Evolutionary conservation across 2,113 vertebrate genomes (phyloP), one percentile per base, ranked within the genome.

Genomic region (Cavia porcellus): DNA sequence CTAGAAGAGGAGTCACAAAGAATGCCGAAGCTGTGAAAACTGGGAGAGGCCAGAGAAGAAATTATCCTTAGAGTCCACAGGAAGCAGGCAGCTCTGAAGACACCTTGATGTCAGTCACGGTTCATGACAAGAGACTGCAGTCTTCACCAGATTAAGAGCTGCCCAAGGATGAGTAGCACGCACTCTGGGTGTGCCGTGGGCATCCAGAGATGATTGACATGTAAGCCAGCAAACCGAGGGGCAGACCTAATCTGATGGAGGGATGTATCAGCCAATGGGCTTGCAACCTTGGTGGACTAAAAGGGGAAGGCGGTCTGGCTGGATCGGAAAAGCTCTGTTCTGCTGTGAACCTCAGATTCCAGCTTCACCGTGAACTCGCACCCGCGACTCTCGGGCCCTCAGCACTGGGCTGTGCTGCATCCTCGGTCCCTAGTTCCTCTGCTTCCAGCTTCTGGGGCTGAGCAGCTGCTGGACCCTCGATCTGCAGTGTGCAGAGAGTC

Each of bases 41-140:
- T n/a, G 8, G 47, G 64, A 22, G 32, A 20, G 42, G 32, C 5
- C 50, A 80, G 55, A 55, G 35, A 61, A 62, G 4, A 4, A 32
- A 35, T 13, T 19, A 6, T 50, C 5, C 14, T 7, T 1, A 14
- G 47, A 75, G 24, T 7, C 5, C 0, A 1, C 25, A 72, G 38
- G 42, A 38, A 35, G n/a, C 35, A 7, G 7, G 35, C 15, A 20
- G 68, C 68, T 70, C 35, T 38, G 68, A n/a, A 2, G 47, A n/a
- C 20, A 64, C 1, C 13, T 57, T 35, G 47, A 75, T 2, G 14
- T 55, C 30, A 59, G 42, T 9, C 42, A 50, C 20, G 9, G 42
- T 28, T 92, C 81, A 10, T 72, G 70, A 42, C 35, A 17, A 9
- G n/a, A 22, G 70, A 22, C n/a, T 24, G 19, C n/a, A 4, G 20